Conservation (phyloP, 1,140 invertebrate species). For the Trichomalopsis sarcophagae region DNA sequence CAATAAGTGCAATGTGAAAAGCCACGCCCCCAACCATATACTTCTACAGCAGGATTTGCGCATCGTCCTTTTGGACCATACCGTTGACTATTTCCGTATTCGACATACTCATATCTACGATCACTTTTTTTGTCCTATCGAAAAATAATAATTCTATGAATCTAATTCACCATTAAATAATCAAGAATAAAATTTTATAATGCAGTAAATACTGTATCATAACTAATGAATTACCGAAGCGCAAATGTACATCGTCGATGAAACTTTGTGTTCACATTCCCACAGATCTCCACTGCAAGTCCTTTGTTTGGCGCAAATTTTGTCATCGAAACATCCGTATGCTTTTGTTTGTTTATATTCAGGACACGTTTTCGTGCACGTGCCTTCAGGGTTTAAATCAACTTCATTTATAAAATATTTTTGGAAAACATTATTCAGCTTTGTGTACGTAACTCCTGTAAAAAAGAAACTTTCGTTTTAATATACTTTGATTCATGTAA, state of each 20-base stretch:
- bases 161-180: not conserved
- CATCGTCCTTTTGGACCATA: not conserved
- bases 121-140: not conserved
- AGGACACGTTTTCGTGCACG: not conserved
- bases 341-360: not conserved
- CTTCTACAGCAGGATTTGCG: not conserved
- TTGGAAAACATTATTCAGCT: not conserved
- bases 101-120: not conserved
- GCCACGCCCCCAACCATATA: not conserved
- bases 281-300: not conserved
- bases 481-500: too few species aligned
- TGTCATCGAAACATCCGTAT: not conserved
- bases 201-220: not conserved
- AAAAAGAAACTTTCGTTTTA: too few species aligned
- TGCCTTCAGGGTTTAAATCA: not conserved
- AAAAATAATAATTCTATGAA: not conserved
- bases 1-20: not conserved
- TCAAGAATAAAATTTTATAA: not conserved
- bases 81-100: not conserved
- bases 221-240: not conserved
- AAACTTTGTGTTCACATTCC: constrained; percentile 5
- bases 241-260: not conserved
- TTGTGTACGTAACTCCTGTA: not conserved
- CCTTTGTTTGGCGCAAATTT: not conserved
- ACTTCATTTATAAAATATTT: not conserved